Evolutionary conservation across 2,888 invertebrate genomes (phyloP).

Genomic region (Nebria salina): DNA sequence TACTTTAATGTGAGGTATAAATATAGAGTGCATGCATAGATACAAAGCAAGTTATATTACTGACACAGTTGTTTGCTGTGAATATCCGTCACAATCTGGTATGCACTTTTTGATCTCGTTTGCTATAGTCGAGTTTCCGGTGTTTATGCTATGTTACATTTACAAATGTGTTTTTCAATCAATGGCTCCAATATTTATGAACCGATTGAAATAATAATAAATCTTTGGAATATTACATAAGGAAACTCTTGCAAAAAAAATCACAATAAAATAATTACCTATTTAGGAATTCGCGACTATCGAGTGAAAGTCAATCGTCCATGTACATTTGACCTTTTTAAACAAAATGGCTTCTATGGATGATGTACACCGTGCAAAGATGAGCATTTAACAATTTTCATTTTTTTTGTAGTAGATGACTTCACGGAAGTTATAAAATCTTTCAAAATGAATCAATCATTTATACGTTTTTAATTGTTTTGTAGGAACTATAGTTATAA

Average conservation of each 20-base stretch:
- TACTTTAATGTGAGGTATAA: neutral
- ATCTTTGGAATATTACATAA: too few species aligned
- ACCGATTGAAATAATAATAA: neutral
- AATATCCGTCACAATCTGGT: conserved; percentile 33
- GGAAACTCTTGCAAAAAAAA: too few species aligned
- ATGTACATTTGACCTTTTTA: conserved; percentile 54
- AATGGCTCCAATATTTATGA: neutral
- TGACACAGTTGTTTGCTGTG: conserved; percentile 33
- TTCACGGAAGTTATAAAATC: too few species aligned
- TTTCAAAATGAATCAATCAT: too few species aligned
- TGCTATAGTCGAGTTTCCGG: conserved; percentile 20
- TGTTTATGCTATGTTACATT: conserved; percentile 18
- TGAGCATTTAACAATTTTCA: too few species aligned
- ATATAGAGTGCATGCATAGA: neutral
- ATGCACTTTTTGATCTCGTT: conserved; percentile 39
- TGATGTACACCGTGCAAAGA: conserved; percentile 9
- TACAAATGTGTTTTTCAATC: neutral
- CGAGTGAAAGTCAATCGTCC: conserved; percentile 54
- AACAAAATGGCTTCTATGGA: conserved; percentile 38
- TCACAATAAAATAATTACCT: neutral
- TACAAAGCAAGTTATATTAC: conserved; percentile 18
- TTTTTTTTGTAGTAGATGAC: too few species aligned
- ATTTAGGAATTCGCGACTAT: conserved; percentile 50
- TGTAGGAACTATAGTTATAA: too few species aligned
- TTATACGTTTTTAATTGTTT: too few species aligned